A percentile compares a stretch with the other conserved stretches of the same genome.
Evolutionary conservation across 1,140 invertebrate species (phyloP).

Genomic region (Zaprionus ornatus): DNA sequence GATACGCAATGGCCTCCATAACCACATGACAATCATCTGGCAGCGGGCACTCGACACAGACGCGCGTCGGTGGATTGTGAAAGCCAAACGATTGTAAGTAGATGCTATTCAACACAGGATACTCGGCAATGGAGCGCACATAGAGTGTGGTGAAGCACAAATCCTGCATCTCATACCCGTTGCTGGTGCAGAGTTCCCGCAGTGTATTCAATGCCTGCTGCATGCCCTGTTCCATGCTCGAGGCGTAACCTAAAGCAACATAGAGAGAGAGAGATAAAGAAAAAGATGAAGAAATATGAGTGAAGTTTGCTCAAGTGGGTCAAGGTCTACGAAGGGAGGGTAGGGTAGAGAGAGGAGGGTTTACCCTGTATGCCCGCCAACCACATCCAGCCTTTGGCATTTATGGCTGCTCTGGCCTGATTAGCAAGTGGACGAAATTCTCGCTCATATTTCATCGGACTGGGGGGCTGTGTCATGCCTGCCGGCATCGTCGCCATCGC

Average conservation of each 20-base stretch:
- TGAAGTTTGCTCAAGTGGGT: not conserved
- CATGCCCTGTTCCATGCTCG: conserved; percentile 69
- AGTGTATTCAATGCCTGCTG: conserved; percentile 67
- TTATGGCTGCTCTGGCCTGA: conserved; percentile 86
- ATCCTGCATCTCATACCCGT: conserved; percentile 87
- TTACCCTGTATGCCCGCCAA: conserved; percentile 89
- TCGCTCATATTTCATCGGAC: conserved; percentile 79
- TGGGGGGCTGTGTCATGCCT: conserved; percentile 68
- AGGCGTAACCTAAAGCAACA: conserved; percentile 54
- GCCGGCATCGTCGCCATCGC: conserved; percentile 40
- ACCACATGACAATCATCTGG: conserved; percentile 89
- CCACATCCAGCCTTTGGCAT: conserved; percentile 91
- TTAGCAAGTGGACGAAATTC: conserved; percentile 81
- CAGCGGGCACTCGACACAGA: conserved; percentile 93
- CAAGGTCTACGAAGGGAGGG: not conserved
- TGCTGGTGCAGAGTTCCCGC: conserved; percentile 66
- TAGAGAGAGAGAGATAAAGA: not conserved
- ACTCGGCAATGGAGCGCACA: conserved; percentile 92
- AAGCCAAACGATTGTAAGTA: conserved; percentile 91
- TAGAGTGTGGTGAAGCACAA: conserved; percentile 92
- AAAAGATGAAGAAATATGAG: not conserved
- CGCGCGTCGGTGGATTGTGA: conserved; percentile 93
- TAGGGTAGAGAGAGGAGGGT: conserved; percentile 11
- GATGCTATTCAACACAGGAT: conserved; percentile 90
- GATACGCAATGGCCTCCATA: conserved; percentile 91